Base-by-base conservation (phyloP, 1,140 invertebrate species). In the Dufourea novaeangliae region DNA sequence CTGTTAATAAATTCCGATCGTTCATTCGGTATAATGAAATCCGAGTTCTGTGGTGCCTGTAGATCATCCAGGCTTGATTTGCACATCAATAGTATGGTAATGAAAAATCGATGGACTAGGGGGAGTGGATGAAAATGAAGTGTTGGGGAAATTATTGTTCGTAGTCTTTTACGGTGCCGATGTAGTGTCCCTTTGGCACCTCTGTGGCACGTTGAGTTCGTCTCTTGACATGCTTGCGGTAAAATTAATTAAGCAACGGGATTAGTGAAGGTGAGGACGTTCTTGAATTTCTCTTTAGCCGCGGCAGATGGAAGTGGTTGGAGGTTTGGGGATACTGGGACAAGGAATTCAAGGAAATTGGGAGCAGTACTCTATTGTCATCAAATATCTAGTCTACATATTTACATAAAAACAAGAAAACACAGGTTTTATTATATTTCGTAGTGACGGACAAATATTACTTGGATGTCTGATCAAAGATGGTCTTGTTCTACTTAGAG, bases 191-290 rank as follows among this genome's bases (percentile, higher is more conserved):
- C 11, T 34, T n/a, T 2, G 14, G 11, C 27, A 34, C 29, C 25
- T 62, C 46, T 62, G n/a, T 27, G 39, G 56, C 39, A 0, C 69
- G 56, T 50, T 32, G 69, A 71, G 69, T 39, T 64, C 64, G 39
- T 66, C 61, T 73, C 71, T 73, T 73, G 71, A 73, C 71, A 66
- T 41, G 61, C 71, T 73, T 54, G 61, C 71, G 20, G 44, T 37
- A 20, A 73, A 73, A 73, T 73, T 73, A 73, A 73, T 73, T 73
- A 73, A 66, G 61, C 44, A 73, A 73, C 61, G 61, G 34, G 61
- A 73, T 63, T 73, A 73, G 66, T 14, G 71, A 73, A 64, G 25
- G 37, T 34, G 25, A 64, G 25, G 7, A 34, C 46, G 39, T 52
- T 66, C 61, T 73, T 54, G 61, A 54, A 73, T 66, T 54, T 34